Evolutionary conservation across 2,888 invertebrate genomes (phyloP), one percentile per base, ranked within the genome.

Genomic region (Corythucha ciliata): DNA sequence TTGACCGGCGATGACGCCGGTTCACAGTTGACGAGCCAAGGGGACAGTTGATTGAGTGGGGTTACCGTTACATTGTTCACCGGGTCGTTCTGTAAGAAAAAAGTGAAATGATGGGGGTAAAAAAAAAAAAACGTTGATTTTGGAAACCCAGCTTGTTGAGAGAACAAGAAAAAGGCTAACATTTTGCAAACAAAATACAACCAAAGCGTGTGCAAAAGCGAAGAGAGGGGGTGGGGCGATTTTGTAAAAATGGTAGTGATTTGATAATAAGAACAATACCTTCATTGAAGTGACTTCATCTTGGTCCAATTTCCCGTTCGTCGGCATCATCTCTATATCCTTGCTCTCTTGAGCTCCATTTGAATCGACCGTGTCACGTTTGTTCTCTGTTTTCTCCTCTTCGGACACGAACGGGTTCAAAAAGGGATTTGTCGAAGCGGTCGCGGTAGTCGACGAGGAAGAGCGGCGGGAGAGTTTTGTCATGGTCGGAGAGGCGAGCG

Each of bases 1-100:
- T 78, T 74, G 55, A 75, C 72, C 39, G 82, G 80, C 20, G 71
- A n/a, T n/a, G n/a, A 68, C 20, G 75, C 73, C 26, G 78, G 78
- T 63, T 83, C 83, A 12, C 81, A 79, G 27, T 81, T 78, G 32
- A 88, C 88, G 57, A 88, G 70, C 88, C 88, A 88, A 1, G 88
- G 88, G 3, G 84, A 84, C 3, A 84, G 71, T 66, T 83, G 82
- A 54, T 76, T 78, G 63, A 80, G 71, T 21, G 77, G 75, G 56
- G 78, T 76, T 26, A 73, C 70, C 59, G 74, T 73, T 10, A 78
- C 77, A 54, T 73, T 53, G 34, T 54, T 73, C 63, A 67, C 73
- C 67, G 69, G 74, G 63, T 56, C 58, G n/a, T n/a, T n/a, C 59
- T 58, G 51, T 14, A 53, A 51, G 33, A 41, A 14, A 16, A 8